Evolutionary conservation across 2,797 vertebrate genomes (phyloP).

Genomic region (Danionella dracula): DNA sequence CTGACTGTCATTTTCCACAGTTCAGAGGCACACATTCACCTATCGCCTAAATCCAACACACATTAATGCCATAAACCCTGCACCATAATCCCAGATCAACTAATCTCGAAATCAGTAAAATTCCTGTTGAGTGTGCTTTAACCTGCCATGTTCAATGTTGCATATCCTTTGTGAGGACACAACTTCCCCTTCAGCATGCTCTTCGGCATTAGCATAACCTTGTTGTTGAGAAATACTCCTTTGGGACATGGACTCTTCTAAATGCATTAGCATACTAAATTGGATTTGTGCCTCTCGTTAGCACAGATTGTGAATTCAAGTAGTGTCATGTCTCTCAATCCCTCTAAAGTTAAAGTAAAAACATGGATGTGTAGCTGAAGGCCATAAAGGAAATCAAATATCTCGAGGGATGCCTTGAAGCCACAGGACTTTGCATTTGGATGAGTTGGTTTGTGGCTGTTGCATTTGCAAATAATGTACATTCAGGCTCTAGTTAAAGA

Average conservation of each 20-base stretch:
- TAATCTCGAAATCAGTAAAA: slow-evolving; percentile 43
- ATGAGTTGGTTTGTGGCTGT: slow-evolving; percentile 13
- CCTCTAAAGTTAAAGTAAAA: neutral
- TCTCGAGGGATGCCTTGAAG: neutral
- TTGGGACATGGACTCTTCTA: slow-evolving; percentile 47
- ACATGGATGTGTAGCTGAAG: neutral
- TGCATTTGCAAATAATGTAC: slow-evolving; percentile 16
- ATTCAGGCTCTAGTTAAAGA: neutral
- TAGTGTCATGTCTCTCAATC: slow-evolving; percentile 7
- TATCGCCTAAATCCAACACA: slow-evolving; percentile 50
- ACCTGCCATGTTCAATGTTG: slow-evolving; percentile 41
- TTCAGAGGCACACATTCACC: slow-evolving; percentile 48
- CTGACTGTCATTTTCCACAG: slow-evolving; percentile 52
- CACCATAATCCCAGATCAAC: slow-evolving; percentile 44
- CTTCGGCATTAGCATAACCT: slow-evolving; percentile 54
- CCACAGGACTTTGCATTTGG: slow-evolving; percentile 1
- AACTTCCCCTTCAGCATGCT: slow-evolving; percentile 39
- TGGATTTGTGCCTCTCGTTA: slow-evolving; percentile 51
- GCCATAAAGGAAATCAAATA: neutral
- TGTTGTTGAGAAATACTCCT: slow-evolving; percentile 48
- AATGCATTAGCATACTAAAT: slow-evolving; percentile 49
- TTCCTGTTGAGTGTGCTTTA: slow-evolving; percentile 33
- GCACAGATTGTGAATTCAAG: slow-evolving; percentile 39
- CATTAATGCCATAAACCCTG: slow-evolving; percentile 51
- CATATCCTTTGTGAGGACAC: slow-evolving; percentile 42